phyloP scores from a whole-genome alignment of 2,888 invertebrate species.

The Hedya salicella region DNA sequence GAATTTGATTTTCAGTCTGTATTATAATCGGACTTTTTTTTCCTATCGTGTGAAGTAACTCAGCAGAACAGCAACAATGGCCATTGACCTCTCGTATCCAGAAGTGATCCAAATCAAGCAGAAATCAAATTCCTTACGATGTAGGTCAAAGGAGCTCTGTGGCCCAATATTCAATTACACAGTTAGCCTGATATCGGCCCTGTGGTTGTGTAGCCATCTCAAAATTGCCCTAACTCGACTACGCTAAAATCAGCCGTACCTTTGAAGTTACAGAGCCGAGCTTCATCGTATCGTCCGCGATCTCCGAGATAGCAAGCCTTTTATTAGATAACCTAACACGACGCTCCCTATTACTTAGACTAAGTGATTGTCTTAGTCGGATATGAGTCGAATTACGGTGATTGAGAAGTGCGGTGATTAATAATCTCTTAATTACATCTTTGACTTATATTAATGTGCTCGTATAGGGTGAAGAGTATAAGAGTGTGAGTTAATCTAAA shows the following conservation, averaged over 20 bases:
- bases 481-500: not conserved
- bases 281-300: slow-evolving; percentile 45
- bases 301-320: slow-evolving; percentile 66
- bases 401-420: slow-evolving; percentile 35
- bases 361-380: slow-evolving; percentile 76
- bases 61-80: not conserved
- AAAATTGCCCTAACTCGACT: slow-evolving; percentile 65
- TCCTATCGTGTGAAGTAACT: too few species aligned
- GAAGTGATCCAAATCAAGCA: slow-evolving; percentile 27
- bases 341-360: slow-evolving; percentile 76
- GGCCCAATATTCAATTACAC: slow-evolving; percentile 77
- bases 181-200: slow-evolving; percentile 71
- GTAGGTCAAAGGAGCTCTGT: slow-evolving; percentile 62
- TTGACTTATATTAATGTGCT: slow-evolving; percentile 2
- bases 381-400: slow-evolving; percentile 38
- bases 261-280: slow-evolving; percentile 45
- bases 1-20: too few species aligned
- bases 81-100: slow-evolving; percentile 3
- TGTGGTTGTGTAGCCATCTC: slow-evolving; percentile 68
- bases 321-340: slow-evolving; percentile 73
- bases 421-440: slow-evolving; percentile 19
- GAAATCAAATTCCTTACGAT: slow-evolving; percentile 46
- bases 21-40: too few species aligned
- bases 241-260: slow-evolving; percentile 49
- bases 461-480: not conserved